Evolutionary conservation across 2,113 vertebrate species (phyloP).

Genomic region (Nestor notabilis): DNA sequence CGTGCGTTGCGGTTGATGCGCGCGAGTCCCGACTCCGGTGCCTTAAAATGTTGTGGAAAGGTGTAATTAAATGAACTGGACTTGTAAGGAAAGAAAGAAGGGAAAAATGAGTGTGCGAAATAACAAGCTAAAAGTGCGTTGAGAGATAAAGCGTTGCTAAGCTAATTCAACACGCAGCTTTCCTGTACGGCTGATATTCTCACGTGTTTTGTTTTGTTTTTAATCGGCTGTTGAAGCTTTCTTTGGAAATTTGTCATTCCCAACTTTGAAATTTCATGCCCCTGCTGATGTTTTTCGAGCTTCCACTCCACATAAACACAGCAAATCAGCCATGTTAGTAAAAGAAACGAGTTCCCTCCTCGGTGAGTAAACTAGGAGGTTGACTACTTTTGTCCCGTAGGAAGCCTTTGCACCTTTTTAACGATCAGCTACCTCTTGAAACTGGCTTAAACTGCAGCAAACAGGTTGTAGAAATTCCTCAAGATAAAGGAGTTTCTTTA

Average conservation of each 20-base stretch:
- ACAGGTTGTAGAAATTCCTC: not conserved
- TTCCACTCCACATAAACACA: not conserved
- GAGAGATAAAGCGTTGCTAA: not conserved
- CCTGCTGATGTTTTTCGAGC: not conserved
- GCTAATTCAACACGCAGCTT: not conserved
- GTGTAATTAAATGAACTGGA: fast-evolving
- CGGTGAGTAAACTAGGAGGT: not conserved
- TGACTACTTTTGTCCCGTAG: not conserved
- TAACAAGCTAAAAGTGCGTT: not conserved
- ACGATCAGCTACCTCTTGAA: not conserved
- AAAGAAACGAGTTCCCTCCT: not conserved
- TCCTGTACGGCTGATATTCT: fast-evolving
- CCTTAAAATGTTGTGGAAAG: not conserved
- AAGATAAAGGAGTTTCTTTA: not conserved
- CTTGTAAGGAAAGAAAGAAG: not conserved
- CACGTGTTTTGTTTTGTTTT: no score
- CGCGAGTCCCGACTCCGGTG: not conserved
- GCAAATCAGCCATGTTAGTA: not conserved
- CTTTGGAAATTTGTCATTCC: not conserved
- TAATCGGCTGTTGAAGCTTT: not conserved
- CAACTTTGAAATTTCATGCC: not conserved
- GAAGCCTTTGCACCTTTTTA: not conserved
- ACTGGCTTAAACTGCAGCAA: not conserved
- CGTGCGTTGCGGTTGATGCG: not conserved
- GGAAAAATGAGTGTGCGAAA: not conserved